Evolutionary conservation across 2,797 vertebrate genomes (phyloP).

Genomic region (Oreortyx pictus): DNA sequence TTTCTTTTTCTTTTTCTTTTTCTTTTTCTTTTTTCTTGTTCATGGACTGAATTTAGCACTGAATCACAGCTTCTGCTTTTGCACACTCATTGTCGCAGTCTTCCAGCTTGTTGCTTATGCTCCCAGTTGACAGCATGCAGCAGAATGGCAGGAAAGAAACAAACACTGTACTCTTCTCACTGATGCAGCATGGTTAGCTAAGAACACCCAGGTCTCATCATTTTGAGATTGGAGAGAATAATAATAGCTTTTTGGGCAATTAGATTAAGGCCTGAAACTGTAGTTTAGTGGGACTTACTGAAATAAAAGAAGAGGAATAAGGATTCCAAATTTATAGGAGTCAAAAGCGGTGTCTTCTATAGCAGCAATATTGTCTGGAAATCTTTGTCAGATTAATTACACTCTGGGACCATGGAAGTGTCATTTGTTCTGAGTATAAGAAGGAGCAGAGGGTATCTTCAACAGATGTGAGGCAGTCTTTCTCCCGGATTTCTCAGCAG

Average conservation of each 20-base stretch:
- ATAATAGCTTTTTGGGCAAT: background rate
- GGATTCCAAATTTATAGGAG: background rate
- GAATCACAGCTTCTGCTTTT: background rate
- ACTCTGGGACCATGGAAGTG: background rate
- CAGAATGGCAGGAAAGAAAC: background rate
- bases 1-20: background rate
- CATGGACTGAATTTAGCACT: background rate
- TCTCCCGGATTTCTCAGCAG: background rate
- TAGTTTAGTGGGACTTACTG: background rate
- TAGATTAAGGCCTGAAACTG: accelerated
- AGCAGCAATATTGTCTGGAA: background rate
- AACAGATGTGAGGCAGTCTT: background rate
- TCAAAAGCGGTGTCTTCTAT: background rate
- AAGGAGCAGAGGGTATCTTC: background rate
- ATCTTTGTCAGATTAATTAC: background rate
- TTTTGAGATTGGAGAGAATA: background rate
- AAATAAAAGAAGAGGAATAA: background rate
- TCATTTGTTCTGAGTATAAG: background rate
- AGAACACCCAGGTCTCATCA: background rate
- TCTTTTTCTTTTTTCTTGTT: background rate
- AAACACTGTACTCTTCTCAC: background rate
- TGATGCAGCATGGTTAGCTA: background rate
- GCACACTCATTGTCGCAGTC: background rate
- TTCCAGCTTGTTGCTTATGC: background rate
- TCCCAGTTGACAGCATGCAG: background rate